phyloP scores from a whole-genome alignment of 2,113 vertebrate species.

The Clupea harengus region DNA sequence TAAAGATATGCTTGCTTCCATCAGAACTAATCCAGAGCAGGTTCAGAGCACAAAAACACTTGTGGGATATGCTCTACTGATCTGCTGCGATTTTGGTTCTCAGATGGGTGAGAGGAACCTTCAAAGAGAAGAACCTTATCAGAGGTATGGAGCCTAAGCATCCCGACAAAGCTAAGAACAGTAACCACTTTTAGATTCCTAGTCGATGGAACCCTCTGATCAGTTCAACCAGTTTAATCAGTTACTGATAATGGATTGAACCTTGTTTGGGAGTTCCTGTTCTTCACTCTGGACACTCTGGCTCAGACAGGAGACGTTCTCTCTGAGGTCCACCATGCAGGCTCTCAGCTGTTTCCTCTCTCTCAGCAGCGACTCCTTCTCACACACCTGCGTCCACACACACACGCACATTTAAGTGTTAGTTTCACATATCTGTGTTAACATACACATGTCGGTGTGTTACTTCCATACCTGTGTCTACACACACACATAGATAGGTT shows the following conservation, averaged over 20 bases:
- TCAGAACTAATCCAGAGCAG: background rate
- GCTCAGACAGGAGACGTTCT: slow-evolving; percentile 93
- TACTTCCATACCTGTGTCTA: background rate
- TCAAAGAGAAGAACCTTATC: background rate
- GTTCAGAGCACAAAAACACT: background rate
- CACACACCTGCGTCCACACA: slow-evolving; percentile 74
- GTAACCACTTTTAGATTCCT: background rate
- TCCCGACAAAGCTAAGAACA: background rate
- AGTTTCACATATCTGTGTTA: background rate
- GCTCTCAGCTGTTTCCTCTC: slow-evolving; percentile 92
- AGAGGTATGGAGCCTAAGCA: background rate
- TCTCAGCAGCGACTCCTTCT: slow-evolving; percentile 90
- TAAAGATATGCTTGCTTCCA: background rate
- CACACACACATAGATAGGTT: background rate
- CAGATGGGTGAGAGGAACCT: background rate
- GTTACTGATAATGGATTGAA: background rate
- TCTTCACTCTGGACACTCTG: slow-evolving; percentile 87
- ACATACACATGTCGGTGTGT: background rate
- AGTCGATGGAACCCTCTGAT: background rate
- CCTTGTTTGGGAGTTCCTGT: background rate
- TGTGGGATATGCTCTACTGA: background rate
- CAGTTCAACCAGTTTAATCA: background rate
- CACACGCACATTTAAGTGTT: background rate
- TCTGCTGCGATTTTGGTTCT: background rate
- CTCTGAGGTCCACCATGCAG: slow-evolving; percentile 92